Evolutionary conservation across 2,888 invertebrate genomes (phyloP), one percentile per base, ranked within the genome.

Genomic region (Melikaiella ostensackeni): DNA sequence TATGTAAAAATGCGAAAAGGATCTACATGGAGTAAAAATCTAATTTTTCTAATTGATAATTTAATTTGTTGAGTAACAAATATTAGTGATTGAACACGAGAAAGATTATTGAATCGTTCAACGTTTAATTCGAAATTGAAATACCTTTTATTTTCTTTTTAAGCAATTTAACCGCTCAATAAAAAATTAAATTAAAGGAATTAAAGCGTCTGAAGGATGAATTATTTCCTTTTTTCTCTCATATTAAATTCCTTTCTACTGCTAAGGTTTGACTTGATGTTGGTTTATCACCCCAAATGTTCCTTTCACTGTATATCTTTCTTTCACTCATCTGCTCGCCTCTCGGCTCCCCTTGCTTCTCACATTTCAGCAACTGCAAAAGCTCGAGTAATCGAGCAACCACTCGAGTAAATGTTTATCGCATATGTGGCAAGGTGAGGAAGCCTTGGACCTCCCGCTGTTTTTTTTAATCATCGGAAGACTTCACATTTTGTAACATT

Each of bases 241-340:
- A 27, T 27, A 30, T 46, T 50, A 46, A 50, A 46, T 50, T 70
- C 30, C 30, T 27, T 46, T 46, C 42, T 46, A 7, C 24, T 30
- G 30, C 30, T n/a, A 46, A 24, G 70, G 24, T n/a, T 46, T 30
- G 46, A 70, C 42, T n/a, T 30, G 5, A 46, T 50, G 70, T 50
- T 70, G n/a, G 27, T 70, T 70, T 30, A 50, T 30, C 70, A 30
- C 30, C 46, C 70, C 70, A 50, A 70, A 70, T 13, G 46, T 70
- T 70, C 27, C n/a, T 70, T 46, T n/a, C n/a, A n/a, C n/a, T 30
- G 61, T 61, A 42, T 66, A 50, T 70, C 70, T 70, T 70, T 70
- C 70, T 70, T 70, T 70, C 50, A 70, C 46, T 70, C 70, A 70
- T 70, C 70, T 30, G 70, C 13, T 70, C 46, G 50, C 70, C 50